A percentile compares a stretch with the other conserved stretches of the same genome.
phyloP scores from a whole-genome alignment of 2,888 invertebrate species.

The Helobdella robusta region DNA sequence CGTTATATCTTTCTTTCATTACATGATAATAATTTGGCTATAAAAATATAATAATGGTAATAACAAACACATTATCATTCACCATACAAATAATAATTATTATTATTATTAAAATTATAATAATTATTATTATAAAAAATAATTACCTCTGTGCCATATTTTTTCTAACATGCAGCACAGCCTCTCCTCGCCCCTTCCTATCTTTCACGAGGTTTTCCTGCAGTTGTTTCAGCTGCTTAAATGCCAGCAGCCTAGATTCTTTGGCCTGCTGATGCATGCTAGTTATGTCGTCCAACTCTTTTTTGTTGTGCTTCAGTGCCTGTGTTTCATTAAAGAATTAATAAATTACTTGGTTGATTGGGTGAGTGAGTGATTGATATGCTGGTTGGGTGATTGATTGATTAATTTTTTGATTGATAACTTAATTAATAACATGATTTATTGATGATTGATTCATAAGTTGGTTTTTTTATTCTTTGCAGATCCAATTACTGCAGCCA shows the following conservation, averaged over 20 bases:
- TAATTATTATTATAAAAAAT: no score
- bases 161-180: background rate
- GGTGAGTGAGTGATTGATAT: no score
- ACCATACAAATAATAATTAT: no score
- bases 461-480: background rate
- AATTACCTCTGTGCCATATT: slow-evolving; percentile 20
- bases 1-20: no score
- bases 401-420: background rate
- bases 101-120: no score
- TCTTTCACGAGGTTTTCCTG: slow-evolving; percentile 8
- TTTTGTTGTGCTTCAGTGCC: slow-evolving; percentile 14
- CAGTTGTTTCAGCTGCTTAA: slow-evolving; percentile 6
- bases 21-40: no score
- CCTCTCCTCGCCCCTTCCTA: slow-evolving; percentile 17
- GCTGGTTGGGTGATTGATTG: no score
- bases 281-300: slow-evolving; percentile 6
- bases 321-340: background rate
- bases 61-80: no score
- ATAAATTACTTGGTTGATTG: background rate
- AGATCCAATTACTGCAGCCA: no score
- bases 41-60: no score
- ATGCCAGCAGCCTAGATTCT: background rate
- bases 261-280: slow-evolving; percentile 18
- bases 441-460: background rate
- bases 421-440: background rate